Evolutionary conservation across 2,888 invertebrate species (phyloP).

Genomic region (Sarcophaga caerulescens): DNA sequence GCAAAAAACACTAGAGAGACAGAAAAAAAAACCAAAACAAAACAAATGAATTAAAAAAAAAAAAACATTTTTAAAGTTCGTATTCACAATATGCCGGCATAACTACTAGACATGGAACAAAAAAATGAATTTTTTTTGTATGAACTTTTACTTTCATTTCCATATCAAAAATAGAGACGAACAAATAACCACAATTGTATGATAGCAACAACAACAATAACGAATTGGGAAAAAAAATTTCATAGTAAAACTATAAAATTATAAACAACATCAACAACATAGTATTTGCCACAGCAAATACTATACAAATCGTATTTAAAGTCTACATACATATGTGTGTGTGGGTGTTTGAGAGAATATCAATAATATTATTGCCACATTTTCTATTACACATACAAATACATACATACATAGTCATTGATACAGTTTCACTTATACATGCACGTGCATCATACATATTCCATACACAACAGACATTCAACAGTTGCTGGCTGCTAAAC

Average conservation of each 20-base stretch:
- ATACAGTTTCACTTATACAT: too few relatives aligned
- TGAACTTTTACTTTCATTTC: slow-evolving; percentile 62
- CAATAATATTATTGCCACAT: too few relatives aligned
- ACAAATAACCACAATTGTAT: slow-evolving; percentile 37
- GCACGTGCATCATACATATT: too few relatives aligned
- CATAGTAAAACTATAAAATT: neutral
- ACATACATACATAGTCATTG: too few relatives aligned
- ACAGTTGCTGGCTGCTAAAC: slow-evolving; percentile 8
- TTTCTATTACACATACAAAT: too few relatives aligned
- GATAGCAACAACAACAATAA: neutral
- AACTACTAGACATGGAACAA: neutral
- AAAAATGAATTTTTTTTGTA: neutral
- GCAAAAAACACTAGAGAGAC: too few relatives aligned
- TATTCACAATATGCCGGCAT: neutral
- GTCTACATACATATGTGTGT: too few relatives aligned
- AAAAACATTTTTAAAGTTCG: neutral
- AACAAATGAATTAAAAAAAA: too few relatives aligned
- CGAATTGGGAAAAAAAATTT: neutral
- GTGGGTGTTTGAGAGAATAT: too few relatives aligned
- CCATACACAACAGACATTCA: slow-evolving; percentile 8
- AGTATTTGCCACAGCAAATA: too few relatives aligned
- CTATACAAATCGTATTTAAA: too few relatives aligned
- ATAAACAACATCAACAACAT: neutral
- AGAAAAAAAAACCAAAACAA: neutral
- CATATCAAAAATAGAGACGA: slow-evolving; percentile 27